Base-by-base conservation (phyloP, 2,888 invertebrate species). In the Polyommatus icarus region DNA sequence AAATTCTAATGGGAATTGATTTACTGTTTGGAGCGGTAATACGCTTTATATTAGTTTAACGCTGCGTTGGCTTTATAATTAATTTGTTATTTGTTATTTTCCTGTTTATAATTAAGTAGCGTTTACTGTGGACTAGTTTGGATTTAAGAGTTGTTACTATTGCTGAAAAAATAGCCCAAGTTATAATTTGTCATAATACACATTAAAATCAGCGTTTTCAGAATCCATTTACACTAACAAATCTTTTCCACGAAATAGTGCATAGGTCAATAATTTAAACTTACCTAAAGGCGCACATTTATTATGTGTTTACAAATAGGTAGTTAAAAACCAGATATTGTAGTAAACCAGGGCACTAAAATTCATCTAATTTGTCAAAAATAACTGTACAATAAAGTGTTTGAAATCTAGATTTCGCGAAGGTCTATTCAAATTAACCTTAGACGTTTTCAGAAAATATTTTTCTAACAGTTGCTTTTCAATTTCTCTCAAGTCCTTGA, bases 51-150 rank as follows among this genome's bases (percentile, higher is more conserved):
- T 61, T 12, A 24, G 5, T 61, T 61, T 61, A 10, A 61, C 61
- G 61, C 24, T 61, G 4, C 61, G 12, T 24, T 61, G 61, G 24
- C 3, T 12, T 24, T 61, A 61, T 59, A 59, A 59, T 59, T 20
- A 61, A 61, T 61, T 61, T 61, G 61, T 61, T 61, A 61, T 61
- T 61, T 61, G 61, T 61, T 61, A 24, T 61, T 61, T 61, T 20
- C 61, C 61, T 61, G 24, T 61, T 24, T 61, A 61, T 24, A 20
- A 24, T 61, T 61, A 12, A 54, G 3, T 54, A 54, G 20, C 8
- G 20, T 10, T 59, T 59, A 59, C 3, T 59, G n/a, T 20, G 3
- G 7, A 59, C 59, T n/a, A 20, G 20, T 59, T 20, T 59, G 57
- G 0, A 3, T 59, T 20, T 57, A n/a, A 46, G 3, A 46, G 46